A percentile compares a stretch with the other conserved stretches of the same genome.
Conservation (phyloP, 2,113 vertebrate species). For the Microtus ochrogaster region DNA sequence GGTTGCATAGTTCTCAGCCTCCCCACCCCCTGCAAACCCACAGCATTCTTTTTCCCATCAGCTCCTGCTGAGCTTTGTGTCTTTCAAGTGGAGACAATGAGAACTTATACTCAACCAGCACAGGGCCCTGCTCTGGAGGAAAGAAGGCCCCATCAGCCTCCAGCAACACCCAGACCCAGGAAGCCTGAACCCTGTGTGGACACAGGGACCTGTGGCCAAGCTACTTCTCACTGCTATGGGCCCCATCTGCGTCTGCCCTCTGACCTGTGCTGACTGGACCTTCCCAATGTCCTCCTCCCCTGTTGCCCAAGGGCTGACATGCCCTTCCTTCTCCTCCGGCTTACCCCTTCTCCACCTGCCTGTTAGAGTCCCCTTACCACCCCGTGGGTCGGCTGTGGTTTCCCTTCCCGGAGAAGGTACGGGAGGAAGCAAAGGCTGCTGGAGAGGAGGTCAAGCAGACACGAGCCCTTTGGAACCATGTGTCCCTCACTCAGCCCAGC, state of each 20-base stretch:
- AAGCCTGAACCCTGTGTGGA: background rate
- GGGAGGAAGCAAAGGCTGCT: background rate
- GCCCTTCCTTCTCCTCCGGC: background rate
- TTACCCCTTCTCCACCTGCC: background rate
- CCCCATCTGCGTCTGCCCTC: background rate
- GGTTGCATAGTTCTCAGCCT: background rate
- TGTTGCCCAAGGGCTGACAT: background rate
- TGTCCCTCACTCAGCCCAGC: background rate
- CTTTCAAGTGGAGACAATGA: background rate
- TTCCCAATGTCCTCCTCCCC: no score
- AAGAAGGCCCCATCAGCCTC: accelerated
- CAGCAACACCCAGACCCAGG: background rate
- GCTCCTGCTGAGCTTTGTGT: background rate
- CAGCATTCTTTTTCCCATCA: background rate
- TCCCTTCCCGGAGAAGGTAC: background rate
- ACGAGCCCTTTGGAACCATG: background rate
- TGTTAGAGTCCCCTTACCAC: no score
- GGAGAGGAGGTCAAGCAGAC: background rate
- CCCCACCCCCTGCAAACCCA: no score
- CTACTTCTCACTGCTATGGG: background rate
- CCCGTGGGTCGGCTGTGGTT: background rate
- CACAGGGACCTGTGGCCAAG: background rate
- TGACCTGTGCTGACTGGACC: background rate
- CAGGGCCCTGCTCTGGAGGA: background rate
- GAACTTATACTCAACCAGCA: background rate